These are phyloP conservation scores for Pachycephala philippinensis DNA, from an alignment of 2,113 vertebrate species.

Conservation along the genomic window DNA sequence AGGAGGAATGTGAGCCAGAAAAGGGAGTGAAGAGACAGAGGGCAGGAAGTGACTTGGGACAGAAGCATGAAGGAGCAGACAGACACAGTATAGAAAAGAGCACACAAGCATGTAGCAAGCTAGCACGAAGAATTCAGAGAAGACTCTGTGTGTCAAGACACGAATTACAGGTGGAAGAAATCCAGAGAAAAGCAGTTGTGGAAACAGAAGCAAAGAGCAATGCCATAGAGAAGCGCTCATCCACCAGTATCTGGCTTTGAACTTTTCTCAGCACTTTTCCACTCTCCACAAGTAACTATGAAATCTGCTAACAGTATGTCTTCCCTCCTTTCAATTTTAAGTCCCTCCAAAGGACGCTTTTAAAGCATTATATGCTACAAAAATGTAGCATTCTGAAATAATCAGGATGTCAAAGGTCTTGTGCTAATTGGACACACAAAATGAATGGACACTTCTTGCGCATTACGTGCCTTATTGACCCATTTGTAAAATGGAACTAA, in stretches of 20 bases:
- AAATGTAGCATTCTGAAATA: not conserved
- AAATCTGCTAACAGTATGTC: not conserved
- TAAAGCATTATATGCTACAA: not conserved
- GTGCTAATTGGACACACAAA: not conserved
- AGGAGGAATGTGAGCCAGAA: not conserved
- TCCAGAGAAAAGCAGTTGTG: not conserved
- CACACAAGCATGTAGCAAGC: not conserved
- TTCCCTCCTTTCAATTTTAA: not conserved
- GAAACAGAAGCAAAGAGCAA: not conserved
- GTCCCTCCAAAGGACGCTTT: not conserved
- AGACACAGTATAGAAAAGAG: not conserved
- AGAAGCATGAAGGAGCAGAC: not conserved
- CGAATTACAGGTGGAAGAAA: not conserved
- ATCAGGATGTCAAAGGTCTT: not conserved
- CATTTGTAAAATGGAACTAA: not conserved
- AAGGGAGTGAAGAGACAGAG: not conserved
- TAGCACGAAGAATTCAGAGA: not conserved
- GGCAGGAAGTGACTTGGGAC: not conserved
- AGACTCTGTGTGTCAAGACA: not conserved
- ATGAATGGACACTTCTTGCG: not conserved
- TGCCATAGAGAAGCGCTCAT: fast-evolving
- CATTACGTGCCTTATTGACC: not conserved
- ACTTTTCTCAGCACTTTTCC: not conserved
- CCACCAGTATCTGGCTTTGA: not conserved
- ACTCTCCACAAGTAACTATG: not conserved